Evolutionary conservation across 2,113 vertebrate genomes (phyloP), one percentile per base, ranked within the genome.

Genomic region (Siniperca knerii): DNA sequence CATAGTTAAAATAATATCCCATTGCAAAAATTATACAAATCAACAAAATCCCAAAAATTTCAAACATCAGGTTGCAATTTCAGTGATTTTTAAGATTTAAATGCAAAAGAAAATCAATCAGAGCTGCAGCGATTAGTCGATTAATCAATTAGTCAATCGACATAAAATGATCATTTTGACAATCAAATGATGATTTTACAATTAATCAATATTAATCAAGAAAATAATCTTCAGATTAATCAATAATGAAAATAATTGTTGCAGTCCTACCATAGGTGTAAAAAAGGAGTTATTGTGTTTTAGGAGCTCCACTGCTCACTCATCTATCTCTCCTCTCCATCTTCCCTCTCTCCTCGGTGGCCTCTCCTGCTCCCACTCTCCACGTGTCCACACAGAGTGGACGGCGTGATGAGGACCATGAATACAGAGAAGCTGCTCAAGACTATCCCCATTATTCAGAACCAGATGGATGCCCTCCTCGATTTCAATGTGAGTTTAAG

Each of bases 321-420:
- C 66, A 66, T 72, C 42, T 8, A 40, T 84, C 62, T 74, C 48
- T 16, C 33, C n/a, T 12, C 33, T 62, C 64, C n/a, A 0, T 83
- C 60, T 67, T 44, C 2, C 67, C 64, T 64, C 54, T 77, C 33
- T 57, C 76, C 23, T 37, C 25, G 0, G 4, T 44, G 61, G 25
- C 74, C 75, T 73, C 68, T 42, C 25, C 37, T 69, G 13, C 84
- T 61, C 37, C 13, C 5, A 12, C 80, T 42, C 64, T 1, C 62
- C 25, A 11, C 50, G 71, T 79, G 35, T 92, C 79, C 71, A 15
- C 85, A 77, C 87, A 99, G 98, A 83, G 97, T 98, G 93, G 98
- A 99, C 68, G 98, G 98, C 77, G 97, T 99, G 62, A 99, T 99
- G 98, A 97, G 98, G 94, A 98, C 97, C 89, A 99, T 99, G 98